A percentile compares a stretch with the other conserved stretches of the same genome.
Evolutionary conservation across 2,888 invertebrate genomes (phyloP).

Genomic region (Creontiades dilutus): DNA sequence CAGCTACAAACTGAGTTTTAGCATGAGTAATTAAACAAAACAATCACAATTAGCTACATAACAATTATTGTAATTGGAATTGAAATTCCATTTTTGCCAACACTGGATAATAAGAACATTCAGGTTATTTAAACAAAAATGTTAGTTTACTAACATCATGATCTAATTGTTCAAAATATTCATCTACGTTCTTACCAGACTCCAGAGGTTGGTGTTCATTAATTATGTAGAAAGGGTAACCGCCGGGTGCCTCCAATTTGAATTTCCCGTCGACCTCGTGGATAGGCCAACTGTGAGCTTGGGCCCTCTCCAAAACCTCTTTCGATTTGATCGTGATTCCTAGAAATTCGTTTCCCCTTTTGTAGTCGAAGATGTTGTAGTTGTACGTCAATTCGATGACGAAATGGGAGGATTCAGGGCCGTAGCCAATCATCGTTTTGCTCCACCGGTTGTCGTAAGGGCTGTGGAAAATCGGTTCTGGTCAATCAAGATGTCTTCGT

Average conservation of each 20-base stretch:
- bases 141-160: not conserved
- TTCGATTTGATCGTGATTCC: conserved; percentile 91
- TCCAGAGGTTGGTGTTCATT: conserved; percentile 85
- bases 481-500: not conserved
- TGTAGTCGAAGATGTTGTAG: conserved; percentile 93
- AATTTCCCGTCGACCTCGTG: conserved; percentile 82
- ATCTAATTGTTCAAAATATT: conserved; percentile 55
- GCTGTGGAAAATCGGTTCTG: conserved; percentile 80
- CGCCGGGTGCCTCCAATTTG: conserved; percentile 92
- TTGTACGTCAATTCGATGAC: conserved; percentile 98
- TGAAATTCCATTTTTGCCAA: too few species aligned
- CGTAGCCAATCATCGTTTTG: conserved; percentile 99
- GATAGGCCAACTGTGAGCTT: conserved; percentile 86
- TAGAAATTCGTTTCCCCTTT: conserved; percentile 90
- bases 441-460: conserved; percentile 99
- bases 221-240: conserved; percentile 91
- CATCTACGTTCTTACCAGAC: conserved; percentile 80
- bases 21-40: too few species aligned
- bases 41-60: too few species aligned
- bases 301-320: conserved; percentile 87
- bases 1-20: too few species aligned
- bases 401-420: conserved; percentile 95
- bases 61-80: too few species aligned
- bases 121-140: too few species aligned
- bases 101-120: too few species aligned